These are phyloP conservation scores for Spisula solida DNA, from an alignment of 2,888 invertebrate species.

Conservation along the genomic window DNA sequence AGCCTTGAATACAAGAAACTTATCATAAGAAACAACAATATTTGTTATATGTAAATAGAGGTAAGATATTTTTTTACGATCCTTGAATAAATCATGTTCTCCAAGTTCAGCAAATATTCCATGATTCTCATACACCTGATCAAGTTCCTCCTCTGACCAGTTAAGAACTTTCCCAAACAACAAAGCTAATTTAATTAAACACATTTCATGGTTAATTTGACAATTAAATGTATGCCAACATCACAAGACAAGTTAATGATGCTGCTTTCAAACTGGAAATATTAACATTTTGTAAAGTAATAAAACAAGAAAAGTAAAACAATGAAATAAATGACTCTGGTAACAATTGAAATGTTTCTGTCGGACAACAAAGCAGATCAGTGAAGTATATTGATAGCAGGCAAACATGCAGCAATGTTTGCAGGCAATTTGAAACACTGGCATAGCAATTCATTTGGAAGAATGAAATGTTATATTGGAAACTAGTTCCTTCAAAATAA, in stretches of 20 bases:
- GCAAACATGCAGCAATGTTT: too few species aligned
- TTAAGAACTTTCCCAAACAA: not conserved
- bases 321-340: not conserved
- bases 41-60: too few species aligned
- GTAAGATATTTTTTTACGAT: too few species aligned
- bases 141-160: not conserved
- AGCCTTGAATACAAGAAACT: too few species aligned
- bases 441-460: not conserved
- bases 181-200: not conserved
- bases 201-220: slow-evolving; percentile 18
- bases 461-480: not conserved
- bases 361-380: not conserved
- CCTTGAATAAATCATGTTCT: too few species aligned
- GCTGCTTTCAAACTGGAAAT: slow-evolving; percentile 1
- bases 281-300: slow-evolving; percentile 7
- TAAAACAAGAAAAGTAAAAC: not conserved
- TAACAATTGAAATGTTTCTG: slow-evolving; percentile 1
- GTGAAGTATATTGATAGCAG: not conserved
- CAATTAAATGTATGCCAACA: slow-evolving; percentile 14
- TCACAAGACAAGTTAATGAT: not conserved
- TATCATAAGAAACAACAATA: too few species aligned
- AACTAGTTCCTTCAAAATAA: not conserved
- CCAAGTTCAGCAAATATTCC: not conserved
- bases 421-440: not conserved
- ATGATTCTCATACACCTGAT: not conserved